A percentile compares a stretch with the other conserved stretches of the same genome.
Evolutionary conservation across 2,113 vertebrate species (phyloP).

Genomic region (Misgurnus mizolepis): DNA sequence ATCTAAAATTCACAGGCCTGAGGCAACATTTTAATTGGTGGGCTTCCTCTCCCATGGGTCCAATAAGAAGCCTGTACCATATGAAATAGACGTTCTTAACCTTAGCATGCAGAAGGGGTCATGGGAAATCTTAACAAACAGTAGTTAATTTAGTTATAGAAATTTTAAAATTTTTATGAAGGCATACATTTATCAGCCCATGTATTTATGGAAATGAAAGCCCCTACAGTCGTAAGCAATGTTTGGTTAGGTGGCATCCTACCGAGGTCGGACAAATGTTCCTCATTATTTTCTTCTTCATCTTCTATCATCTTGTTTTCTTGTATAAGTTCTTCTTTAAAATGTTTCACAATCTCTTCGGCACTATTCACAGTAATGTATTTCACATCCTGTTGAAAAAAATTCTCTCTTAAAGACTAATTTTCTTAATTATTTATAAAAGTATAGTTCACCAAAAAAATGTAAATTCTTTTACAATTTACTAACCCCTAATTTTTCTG

Average conservation of each 20-base stretch:
- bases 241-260: neutral
- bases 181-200: neutral
- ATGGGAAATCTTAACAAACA: no score
- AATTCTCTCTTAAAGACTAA: neutral
- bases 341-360: conserved; percentile 79
- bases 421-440: no score
- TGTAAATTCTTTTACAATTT: no score
- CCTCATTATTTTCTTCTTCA: conserved; percentile 62
- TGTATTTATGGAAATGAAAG: neutral
- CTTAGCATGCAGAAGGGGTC: no score
- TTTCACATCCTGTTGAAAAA: conserved; percentile 77
- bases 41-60: no score
- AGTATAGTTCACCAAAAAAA: no score
- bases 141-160: no score
- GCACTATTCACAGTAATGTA: conserved; percentile 79
- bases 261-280: conserved; percentile 64
- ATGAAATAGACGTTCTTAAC: no score
- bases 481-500: no score
- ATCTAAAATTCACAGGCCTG: no score
- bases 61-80: no score
- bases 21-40: no score
- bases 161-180: neutral
- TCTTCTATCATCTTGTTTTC: conserved; percentile 59
- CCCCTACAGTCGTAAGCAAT: neutral
- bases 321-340: conserved; percentile 63